Conservation (phyloP, 2,888 invertebrate genomes). For the Ormyrus nitidulus region DNA sequence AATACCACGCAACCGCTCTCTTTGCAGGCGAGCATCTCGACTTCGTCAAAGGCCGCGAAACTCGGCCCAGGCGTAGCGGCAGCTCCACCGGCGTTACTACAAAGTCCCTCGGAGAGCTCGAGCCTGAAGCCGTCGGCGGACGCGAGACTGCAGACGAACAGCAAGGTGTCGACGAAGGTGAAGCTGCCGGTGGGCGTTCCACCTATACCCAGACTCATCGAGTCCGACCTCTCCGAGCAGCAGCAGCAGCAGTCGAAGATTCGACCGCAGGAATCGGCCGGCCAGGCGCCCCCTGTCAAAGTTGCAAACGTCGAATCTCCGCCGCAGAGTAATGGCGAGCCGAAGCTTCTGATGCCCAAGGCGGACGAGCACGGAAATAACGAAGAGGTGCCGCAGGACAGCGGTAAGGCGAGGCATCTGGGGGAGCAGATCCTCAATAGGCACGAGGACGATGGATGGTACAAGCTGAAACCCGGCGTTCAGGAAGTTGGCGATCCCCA, state of each 20-base stretch:
- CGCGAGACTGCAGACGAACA: neutral
- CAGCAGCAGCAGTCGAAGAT: slow-evolving; percentile 54
- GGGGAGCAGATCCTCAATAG: slow-evolving; percentile 62
- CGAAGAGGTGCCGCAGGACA: neutral
- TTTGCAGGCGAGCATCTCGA: slow-evolving; percentile 33
- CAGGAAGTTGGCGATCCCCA: slow-evolving; percentile 72
- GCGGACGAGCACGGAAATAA: neutral
- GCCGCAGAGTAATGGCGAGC: too few relatives aligned
- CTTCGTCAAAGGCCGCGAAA: neutral
- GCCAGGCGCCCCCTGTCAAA: slow-evolving; percentile 52
- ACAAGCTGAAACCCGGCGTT: slow-evolving; percentile 61
- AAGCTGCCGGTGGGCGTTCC: slow-evolving; percentile 71
- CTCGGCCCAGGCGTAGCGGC: neutral
- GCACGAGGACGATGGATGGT: slow-evolving; percentile 44
- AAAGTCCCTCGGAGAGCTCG: slow-evolving; percentile 31
- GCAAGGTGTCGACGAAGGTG: slow-evolving; percentile 45
- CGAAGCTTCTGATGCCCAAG: neutral
- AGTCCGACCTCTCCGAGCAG: slow-evolving; percentile 55
- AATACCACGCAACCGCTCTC: neutral
- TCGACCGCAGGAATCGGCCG: slow-evolving; percentile 53
- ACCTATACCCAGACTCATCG: slow-evolving; percentile 69
- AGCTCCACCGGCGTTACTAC: neutral
- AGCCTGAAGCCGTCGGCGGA: slow-evolving; percentile 1
- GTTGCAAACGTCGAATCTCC: too few relatives aligned
- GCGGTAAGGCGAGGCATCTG: slow-evolving; percentile 50